Percentiles rank a stretch among this genome's conserved stretches.
Evolutionary conservation across 2,888 invertebrate genomes (phyloP).

Genomic region (Cryptus viduatorius): DNA sequence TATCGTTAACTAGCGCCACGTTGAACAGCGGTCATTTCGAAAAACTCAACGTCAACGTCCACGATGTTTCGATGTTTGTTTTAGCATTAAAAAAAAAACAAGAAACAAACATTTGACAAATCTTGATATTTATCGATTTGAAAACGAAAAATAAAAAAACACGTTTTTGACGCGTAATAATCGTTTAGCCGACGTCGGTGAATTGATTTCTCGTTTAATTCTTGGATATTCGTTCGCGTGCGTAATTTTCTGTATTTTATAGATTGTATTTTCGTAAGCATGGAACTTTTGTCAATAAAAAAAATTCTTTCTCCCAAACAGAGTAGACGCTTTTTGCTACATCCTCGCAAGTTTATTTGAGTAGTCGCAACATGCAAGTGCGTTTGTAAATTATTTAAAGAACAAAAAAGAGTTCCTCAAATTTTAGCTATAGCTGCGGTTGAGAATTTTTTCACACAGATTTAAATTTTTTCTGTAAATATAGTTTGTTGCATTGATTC

Average conservation of each 20-base stretch:
- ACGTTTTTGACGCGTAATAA: neutral
- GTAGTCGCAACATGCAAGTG: neutral
- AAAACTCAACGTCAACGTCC: slow-evolving; percentile 25
- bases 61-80: slow-evolving; percentile 12
- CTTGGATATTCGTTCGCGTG: slow-evolving; percentile 19
- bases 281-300: slow-evolving; percentile 21
- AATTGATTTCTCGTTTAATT: slow-evolving; percentile 30
- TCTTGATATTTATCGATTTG: neutral
- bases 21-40: neutral
- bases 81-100: neutral
- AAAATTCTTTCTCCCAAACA: slow-evolving; percentile 6
- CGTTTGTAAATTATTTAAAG: slow-evolving; percentile 30
- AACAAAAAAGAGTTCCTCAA: neutral
- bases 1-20: slow-evolving; percentile 39
- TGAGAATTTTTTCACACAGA: too few species aligned
- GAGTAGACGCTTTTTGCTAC: neutral
- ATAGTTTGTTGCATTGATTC: slow-evolving; percentile 38
- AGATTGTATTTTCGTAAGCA: slow-evolving; percentile 24
- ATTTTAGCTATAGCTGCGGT: neutral
- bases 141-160: slow-evolving; percentile 13
- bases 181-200: slow-evolving; percentile 6
- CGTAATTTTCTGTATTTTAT: slow-evolving; percentile 23
- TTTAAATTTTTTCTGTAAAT: slow-evolving; percentile 27
- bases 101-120: slow-evolving; percentile 5
- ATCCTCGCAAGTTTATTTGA: neutral